A percentile compares a stretch with the other conserved stretches of the same genome.
phyloP scores from a whole-genome alignment of 1,140 invertebrate species.

The Coboldia fuscipes region DNA sequence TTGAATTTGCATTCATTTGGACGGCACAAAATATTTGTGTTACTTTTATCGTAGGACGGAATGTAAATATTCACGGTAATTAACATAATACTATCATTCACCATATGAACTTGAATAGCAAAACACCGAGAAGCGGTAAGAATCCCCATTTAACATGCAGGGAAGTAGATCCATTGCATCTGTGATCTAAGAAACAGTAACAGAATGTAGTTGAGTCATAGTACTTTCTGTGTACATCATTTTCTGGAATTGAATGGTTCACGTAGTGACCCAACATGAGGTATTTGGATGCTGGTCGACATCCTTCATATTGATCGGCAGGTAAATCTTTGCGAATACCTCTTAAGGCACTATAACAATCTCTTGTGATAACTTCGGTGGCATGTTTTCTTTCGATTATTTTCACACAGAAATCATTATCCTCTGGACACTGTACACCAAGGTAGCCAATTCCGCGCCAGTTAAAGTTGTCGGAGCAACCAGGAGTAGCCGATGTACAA shows the following conservation, averaged over 20 bases:
- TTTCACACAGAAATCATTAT: conserved; percentile 78
- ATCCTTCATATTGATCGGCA: conserved; percentile 81
- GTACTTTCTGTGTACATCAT: conserved; percentile 65
- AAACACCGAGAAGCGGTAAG: too few species aligned
- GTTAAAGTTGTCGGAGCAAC: conserved; percentile 65
- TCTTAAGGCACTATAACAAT: conserved; percentile 61
- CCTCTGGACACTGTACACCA: conserved; percentile 56
- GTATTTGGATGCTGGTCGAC: conserved; percentile 56
- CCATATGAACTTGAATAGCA: too few species aligned
- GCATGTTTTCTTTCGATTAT: conserved; percentile 74
- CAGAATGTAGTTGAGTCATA: conserved; percentile 72
- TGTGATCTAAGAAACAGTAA: conserved; percentile 77
- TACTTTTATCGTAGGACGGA: too few species aligned
- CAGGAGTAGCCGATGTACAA: conserved; percentile 73
- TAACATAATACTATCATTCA: too few species aligned
- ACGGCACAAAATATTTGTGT: too few species aligned
- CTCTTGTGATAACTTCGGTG: conserved; percentile 56
- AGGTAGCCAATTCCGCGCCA: conserved; percentile 43
- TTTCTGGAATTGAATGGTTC: conserved; percentile 65
- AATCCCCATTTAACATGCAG: too few species aligned
- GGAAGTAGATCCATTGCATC: conserved; percentile 43
- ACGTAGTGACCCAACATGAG: conserved; percentile 65
- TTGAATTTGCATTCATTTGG: too few species aligned
- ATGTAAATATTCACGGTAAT: too few species aligned
- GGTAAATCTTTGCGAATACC: conserved; percentile 66